Evolutionary conservation across 2,797 vertebrate genomes (phyloP), one percentile per base, ranked within the genome.

Genomic region (Prunella strophiata): DNA sequence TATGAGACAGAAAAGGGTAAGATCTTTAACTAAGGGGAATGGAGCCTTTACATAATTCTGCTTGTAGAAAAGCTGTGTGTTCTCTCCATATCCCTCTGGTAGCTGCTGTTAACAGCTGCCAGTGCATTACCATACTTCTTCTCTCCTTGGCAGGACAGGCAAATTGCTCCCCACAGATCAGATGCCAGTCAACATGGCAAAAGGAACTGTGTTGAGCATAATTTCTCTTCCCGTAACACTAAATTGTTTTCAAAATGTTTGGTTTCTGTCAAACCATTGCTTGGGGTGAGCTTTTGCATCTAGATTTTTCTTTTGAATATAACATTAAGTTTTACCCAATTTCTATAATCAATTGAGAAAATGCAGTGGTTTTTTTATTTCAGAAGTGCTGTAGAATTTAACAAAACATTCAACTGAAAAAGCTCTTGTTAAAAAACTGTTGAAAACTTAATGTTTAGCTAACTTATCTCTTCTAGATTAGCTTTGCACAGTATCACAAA

Each of bases 51-150:
- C 63, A 36, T 38, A 87, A 93, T 82, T 89, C 72, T 89, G 70
- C 91, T 89, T 27, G n/a, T 57, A 89, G 57, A 96, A 94, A 80
- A 57, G 68, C 94, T 55, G 58, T 82, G 62, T 59, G 79, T 92
- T 95, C 79, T 88, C 29, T 73, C 85, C n/a, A 6, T 30, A 73
- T 71, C 87, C 87, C 93, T 93, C 85, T 62, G 70, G 79, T 93
- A 96, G 81, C 85, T 45, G 81, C 96, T 36, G 86, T 95, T 96
- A 97, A 89, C 84, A 96, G 87, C 89, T 97, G 96, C 93, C 91
- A 94, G 58, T 25, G 26, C 22, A 19, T 92, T 94, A 82, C 89
- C 88, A 76, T 77, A 75, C 73, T 94, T 96, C 87, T 91, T 92
- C 94, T 92, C 92, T 89, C 88, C 95, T 95, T 96, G 91, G 93